Conservation (phyloP, 2,797 vertebrate genomes). For the Sebastes reedi region DNA sequence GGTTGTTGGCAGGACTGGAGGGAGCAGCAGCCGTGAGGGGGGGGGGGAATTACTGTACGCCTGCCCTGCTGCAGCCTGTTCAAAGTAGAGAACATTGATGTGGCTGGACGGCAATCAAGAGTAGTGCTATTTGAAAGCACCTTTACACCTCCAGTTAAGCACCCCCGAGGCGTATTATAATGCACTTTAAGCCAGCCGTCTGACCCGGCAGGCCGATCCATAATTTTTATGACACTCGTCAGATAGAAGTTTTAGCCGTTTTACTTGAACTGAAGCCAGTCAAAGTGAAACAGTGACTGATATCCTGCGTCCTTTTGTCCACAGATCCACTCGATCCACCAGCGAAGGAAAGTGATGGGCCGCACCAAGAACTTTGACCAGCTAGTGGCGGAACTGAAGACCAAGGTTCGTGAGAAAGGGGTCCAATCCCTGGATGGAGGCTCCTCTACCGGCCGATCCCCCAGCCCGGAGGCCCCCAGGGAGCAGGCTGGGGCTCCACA, state of each 20-base stretch:
- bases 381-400: constrained; percentile 92
- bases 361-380: constrained; percentile 93
- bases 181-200: neutral
- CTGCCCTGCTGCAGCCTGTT: too few species aligned
- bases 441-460: constrained; percentile 58
- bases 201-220: neutral
- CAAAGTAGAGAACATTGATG: too few species aligned
- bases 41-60: too few species aligned
- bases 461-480: constrained; percentile 76
- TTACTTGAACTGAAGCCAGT: neutral
- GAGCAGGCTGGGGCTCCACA: constrained; percentile 69
- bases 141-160: neutral
- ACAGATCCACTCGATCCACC: constrained; percentile 95
- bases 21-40: neutral
- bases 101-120: neutral
- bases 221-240: neutral
- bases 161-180: neutral
- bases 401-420: constrained; percentile 87
- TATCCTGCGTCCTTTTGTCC: neutral
- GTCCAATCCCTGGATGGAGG: constrained; percentile 67
- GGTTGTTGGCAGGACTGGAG: neutral
- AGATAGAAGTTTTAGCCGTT: neutral
- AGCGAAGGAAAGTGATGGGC: constrained; percentile 90
- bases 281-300: neutral
- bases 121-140: neutral